Percentiles rank a stretch among this genome's conserved stretches.
Evolutionary conservation across 2,113 vertebrate genomes (phyloP).

Genomic region (Tupaia tana): DNA sequence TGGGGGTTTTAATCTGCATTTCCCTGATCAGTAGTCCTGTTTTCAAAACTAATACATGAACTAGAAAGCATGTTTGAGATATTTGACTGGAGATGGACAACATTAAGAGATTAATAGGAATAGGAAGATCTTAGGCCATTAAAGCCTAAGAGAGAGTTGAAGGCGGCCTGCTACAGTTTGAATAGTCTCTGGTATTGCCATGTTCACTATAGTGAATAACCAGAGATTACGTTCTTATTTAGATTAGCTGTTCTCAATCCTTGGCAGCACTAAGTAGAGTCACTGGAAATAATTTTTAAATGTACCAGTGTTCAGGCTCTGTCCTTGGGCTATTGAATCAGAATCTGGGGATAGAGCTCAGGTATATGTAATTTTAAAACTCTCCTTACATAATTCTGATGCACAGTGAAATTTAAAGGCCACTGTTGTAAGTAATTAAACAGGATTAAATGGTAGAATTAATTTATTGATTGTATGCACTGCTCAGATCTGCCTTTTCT

Average conservation of each 20-base stretch:
- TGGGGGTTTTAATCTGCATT: not conserved
- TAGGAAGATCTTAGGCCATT: not conserved
- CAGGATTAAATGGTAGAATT: constrained; percentile 67
- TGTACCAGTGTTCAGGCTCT: not conserved
- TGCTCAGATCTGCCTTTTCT: constrained; percentile 57
- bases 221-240: not conserved
- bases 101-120: not conserved
- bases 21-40: not conserved
- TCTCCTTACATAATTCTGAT: not conserved
- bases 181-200: not conserved
- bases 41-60: constrained; percentile 24
- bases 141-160: not conserved
- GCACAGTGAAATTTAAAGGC: constrained; percentile 32
- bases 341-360: not conserved
- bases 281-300: not conserved
- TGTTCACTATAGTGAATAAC: not conserved
- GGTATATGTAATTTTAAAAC: constrained; percentile 2
- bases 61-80: not conserved
- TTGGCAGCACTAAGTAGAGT: not conserved
- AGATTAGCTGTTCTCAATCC: not conserved
- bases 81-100: not conserved
- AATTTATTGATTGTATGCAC: constrained; percentile 55
- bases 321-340: not conserved
- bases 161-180: not conserved
- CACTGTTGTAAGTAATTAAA: constrained; percentile 45